These are phyloP conservation scores for Conopomorpha cramerella DNA, from an alignment of 1,140 invertebrate species.

Conservation along the genomic window DNA sequence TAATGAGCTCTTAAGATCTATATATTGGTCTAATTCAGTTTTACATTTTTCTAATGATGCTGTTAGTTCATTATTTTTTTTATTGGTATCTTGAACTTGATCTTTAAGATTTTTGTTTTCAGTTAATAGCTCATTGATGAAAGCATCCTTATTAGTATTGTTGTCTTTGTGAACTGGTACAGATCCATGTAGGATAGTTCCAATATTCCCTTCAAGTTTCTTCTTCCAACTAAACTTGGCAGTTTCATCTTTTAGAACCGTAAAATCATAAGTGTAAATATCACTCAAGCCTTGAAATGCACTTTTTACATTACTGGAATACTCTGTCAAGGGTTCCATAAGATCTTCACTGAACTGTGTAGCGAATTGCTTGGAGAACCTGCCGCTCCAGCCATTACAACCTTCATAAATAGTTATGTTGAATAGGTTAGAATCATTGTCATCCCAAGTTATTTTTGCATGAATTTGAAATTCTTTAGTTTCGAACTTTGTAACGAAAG, in stretches of 20 bases:
- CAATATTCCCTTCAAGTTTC: conserved; percentile 13
- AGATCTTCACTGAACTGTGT: conserved; percentile 14
- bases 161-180: conserved; percentile 18
- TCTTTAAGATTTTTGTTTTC: conserved; percentile 18
- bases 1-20: conserved; percentile 22
- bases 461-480: conserved; percentile 16
- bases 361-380: conserved; percentile 18
- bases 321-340: conserved; percentile 21
- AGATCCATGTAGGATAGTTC: conserved; percentile 20
- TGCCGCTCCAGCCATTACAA: conserved; percentile 21
- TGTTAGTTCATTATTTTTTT: conserved; percentile 13
- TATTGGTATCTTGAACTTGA: conserved; percentile 11
- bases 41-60: conserved; percentile 19
- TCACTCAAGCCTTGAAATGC: conserved; percentile 10
- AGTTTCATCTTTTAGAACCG: conserved; percentile 3
- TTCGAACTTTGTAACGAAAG: conserved; percentile 17
- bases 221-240: conserved; percentile 33
- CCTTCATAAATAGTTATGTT: conserved; percentile 21
- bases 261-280: conserved; percentile 20
- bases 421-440: conserved; percentile 20
- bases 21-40: conserved; percentile 23
- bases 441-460: conserved; percentile 22
- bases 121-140: conserved; percentile 27
- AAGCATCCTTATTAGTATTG: conserved; percentile 12
- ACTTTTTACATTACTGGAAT: conserved; percentile 17